These are phyloP conservation scores for Drosophila leonis DNA, from an alignment of 2,888 invertebrate genomes.

Conservation along the genomic window DNA sequence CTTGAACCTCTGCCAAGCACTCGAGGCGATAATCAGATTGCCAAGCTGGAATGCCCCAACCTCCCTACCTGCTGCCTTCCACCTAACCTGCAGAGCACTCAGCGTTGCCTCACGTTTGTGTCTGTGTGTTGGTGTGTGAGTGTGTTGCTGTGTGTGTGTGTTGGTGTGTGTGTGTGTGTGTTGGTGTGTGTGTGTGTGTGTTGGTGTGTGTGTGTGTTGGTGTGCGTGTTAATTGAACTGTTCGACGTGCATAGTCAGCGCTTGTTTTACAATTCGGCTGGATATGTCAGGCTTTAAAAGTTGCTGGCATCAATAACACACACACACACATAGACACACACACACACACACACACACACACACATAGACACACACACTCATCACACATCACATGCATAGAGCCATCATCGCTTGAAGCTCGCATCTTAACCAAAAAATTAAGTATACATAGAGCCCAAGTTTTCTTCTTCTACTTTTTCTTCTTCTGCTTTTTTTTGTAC, in stretches of 20 bases:
- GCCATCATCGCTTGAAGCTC: conserved; percentile 12
- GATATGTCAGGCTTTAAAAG: conserved; percentile 29
- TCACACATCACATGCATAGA: background rate
- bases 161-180: conserved; percentile 43
- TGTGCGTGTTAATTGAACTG: conserved; percentile 44
- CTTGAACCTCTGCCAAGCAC: conserved; percentile 49
- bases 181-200: conserved; percentile 1
- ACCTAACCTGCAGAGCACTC: conserved; percentile 1
- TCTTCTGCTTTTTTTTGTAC: background rate
- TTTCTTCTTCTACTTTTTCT: background rate
- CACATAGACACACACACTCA: background rate
- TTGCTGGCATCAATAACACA: conserved; percentile 28
- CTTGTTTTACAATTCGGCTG: conserved; percentile 59
- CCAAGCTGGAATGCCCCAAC: conserved; percentile 22
- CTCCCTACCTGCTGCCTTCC: background rate
- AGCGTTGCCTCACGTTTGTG: conserved; percentile 3
- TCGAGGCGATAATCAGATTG: conserved; percentile 76
- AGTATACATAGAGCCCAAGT: background rate
- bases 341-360: background rate
- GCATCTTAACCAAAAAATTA: conserved; percentile 16
- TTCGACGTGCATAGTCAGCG: conserved; percentile 65
- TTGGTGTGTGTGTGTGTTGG: conserved; percentile 24
- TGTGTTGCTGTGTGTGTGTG: conserved; percentile 17
- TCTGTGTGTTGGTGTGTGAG: background rate
- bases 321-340: background rate